Percentiles rank a stretch among this genome's conserved stretches.
These are phyloP conservation scores for Elymnias hypermnestra DNA, from an alignment of 1,140 invertebrate genomes.

Conservation along the genomic window DNA sequence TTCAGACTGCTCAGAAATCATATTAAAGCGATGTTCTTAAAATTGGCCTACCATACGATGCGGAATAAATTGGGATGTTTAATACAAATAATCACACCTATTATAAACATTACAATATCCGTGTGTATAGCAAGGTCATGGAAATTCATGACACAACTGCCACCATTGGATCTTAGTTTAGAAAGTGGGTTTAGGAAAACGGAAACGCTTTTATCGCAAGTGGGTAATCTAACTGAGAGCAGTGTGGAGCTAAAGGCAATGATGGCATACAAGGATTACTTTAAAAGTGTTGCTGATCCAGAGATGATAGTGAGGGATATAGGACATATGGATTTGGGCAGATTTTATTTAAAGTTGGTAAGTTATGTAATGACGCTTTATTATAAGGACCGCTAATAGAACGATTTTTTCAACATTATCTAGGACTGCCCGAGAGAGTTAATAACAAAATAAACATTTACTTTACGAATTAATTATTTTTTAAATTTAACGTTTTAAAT, in stretches of 20 bases:
- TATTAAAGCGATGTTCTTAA: constrained; percentile 79
- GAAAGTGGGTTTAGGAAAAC: constrained; percentile 50
- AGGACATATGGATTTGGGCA: constrained; percentile 44
- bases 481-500: too few relatives aligned
- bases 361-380: constrained; percentile 12
- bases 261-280: constrained; percentile 57
- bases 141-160: constrained; percentile 63
- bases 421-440: too few relatives aligned
- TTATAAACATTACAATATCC: constrained; percentile 78
- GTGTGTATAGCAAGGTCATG: constrained; percentile 73
- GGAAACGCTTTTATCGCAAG: constrained; percentile 48
- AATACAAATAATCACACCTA: constrained; percentile 78
- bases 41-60: constrained; percentile 76
- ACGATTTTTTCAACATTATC: too few relatives aligned
- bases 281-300: constrained; percentile 40
- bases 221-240: constrained; percentile 28
- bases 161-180: constrained; percentile 59
- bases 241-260: constrained; percentile 44
- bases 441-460: too few relatives aligned
- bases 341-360: constrained; percentile 67
- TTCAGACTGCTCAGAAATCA: constrained; percentile 74
- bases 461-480: too few relatives aligned
- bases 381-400: too few relatives aligned
- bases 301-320: constrained; percentile 50
- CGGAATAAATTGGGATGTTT: constrained; percentile 76